phyloP scores from a whole-genome alignment of 2,113 vertebrate species.

The Tursiops truncatus region DNA sequence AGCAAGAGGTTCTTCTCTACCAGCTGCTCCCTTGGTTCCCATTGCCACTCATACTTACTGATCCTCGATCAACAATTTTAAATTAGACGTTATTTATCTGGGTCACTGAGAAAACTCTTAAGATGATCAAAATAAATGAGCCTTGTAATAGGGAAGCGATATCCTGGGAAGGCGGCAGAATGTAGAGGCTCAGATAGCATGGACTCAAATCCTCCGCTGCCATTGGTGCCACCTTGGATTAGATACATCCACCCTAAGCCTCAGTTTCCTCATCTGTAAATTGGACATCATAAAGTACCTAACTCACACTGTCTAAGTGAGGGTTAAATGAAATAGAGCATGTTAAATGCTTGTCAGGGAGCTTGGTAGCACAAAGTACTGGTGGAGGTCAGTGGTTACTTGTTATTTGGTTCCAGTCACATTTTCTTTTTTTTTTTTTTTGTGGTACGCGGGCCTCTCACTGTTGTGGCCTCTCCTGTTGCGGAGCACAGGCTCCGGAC shows the following conservation, averaged over 20 bases:
- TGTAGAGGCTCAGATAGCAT: too few relatives aligned
- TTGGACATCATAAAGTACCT: not conserved
- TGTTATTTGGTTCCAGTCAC: not conserved
- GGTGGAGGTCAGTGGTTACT: not conserved
- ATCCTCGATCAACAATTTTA: not conserved
- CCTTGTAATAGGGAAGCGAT: not conserved
- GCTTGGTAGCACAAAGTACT: not conserved
- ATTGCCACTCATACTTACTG: not conserved
- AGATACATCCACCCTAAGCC: not conserved
- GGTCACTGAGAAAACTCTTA: not conserved
- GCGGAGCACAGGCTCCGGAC: too few relatives aligned
- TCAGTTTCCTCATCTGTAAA: not conserved
- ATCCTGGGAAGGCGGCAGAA: not conserved
- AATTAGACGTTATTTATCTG: not conserved
- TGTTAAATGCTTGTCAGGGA: not conserved
- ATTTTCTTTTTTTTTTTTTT: not conserved
- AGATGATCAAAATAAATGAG: not conserved
- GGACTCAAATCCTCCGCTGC: not conserved
- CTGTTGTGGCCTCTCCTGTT: too few relatives aligned
- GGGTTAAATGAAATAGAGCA: too few relatives aligned
- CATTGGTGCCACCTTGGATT: not conserved
- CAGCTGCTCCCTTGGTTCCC: not conserved
- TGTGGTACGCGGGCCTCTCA: too few relatives aligned
- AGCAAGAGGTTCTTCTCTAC: not conserved
- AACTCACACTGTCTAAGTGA: not conserved